Evolutionary conservation across 2,888 invertebrate genomes (phyloP), one percentile per base, ranked within the genome.

Genomic region (Dione vanillae): DNA sequence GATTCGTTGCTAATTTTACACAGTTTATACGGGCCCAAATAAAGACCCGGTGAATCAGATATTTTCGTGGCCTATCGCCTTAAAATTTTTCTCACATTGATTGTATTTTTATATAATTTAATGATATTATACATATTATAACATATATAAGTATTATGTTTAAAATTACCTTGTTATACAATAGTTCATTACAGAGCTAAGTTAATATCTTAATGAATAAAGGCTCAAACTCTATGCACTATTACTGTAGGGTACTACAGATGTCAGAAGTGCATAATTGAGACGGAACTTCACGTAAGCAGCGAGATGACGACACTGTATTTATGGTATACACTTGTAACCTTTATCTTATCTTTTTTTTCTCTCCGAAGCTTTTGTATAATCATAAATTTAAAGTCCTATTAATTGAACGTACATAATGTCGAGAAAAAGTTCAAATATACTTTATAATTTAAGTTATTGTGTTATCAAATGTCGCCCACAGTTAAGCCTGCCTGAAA

Each of bases 131-230:
- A n/a, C n/a, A n/a, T n/a, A n/a, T n/a, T n/a, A n/a, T n/a, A n/a
- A n/a, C n/a, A n/a, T n/a, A n/a, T n/a, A n/a, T n/a, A n/a, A n/a
- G n/a, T n/a, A n/a, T n/a, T n/a, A n/a, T n/a, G n/a, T n/a, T n/a
- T n/a, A 12, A 61, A 62, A 27, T 19, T 16, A 20, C 16, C 5
- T 54, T 45, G 35, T 43, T 52, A 62, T 52, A 12, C n/a, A 35
- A 16, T 69, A 2, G 49, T 2, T 12, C 12, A 37, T 70, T 70
- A 70, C 65, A 73, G 67, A 72, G 64, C 72, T 58, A 70, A 70
- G 67, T 70, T 73, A 70, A 73, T 70, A 73, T 67, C 67, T 59
- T 70, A 73, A 70, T 70, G 67, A 73, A 67, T 59, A 59, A 52
- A 11, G 65, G 65, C 59, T 54, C 52, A 52, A 70, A 65, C 61